Conservation (phyloP, 2,797 vertebrate species). For the Gymnoscopelus braueri region DNA sequence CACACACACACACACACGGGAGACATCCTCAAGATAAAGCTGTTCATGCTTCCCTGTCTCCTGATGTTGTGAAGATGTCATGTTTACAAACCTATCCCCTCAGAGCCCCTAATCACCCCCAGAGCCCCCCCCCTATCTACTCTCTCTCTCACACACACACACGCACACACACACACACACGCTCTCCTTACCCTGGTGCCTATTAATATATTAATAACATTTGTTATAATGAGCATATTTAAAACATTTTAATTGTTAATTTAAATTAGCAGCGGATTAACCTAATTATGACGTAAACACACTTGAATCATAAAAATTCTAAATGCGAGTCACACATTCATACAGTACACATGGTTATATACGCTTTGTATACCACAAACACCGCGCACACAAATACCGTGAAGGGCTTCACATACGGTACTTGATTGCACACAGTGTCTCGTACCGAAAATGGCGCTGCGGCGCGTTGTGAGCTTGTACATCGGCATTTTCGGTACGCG, state of each 20-base stretch:
- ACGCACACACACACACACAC: background rate
- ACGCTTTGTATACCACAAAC: slow-evolving; percentile 45
- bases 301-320: slow-evolving; percentile 53
- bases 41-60: slow-evolving; percentile 52
- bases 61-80: slow-evolving; percentile 67
- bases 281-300: slow-evolving; percentile 46
- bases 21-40: slow-evolving; percentile 45
- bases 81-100: slow-evolving; percentile 52
- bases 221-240: slow-evolving; percentile 30
- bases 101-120: slow-evolving; percentile 16
- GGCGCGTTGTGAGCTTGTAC: no score
- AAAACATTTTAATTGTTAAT: slow-evolving; percentile 43
- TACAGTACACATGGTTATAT: slow-evolving; percentile 31
- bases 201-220: slow-evolving; percentile 44
- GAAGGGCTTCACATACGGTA: no score
- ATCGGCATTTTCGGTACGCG: no score
- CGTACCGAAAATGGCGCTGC: no score
- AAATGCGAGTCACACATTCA: slow-evolving; percentile 68
- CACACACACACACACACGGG: slow-evolving; percentile 11
- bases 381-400: no score
- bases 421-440: no score
- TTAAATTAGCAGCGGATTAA: slow-evolving; percentile 52
- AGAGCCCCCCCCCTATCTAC: slow-evolving; percentile 27
- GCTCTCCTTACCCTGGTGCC: slow-evolving; percentile 21
- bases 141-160: background rate